Evolutionary conservation across 2,113 vertebrate genomes (phyloP), one percentile per base, ranked within the genome.

Genomic region (Halichoeres trimaculatus): DNA sequence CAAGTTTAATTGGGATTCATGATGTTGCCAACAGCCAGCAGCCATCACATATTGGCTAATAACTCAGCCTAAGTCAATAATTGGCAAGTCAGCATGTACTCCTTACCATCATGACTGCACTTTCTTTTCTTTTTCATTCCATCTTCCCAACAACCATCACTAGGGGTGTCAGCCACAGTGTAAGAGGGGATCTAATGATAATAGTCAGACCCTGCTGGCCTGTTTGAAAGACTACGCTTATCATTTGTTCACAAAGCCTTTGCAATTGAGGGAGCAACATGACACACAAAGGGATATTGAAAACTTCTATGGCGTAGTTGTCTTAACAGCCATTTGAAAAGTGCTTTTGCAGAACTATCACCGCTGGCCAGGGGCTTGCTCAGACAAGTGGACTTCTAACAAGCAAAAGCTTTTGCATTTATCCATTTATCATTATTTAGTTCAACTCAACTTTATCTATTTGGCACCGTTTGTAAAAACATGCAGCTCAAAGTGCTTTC

Each of bases 51-150:
- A 66, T 16, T 70, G 35, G 30, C 38, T 35, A 13, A 56, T 76
- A 60, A 54, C 60, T 65, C 54, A 66, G 13, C 40, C 35, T 36
- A 51, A 81, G 36, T 8, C 61, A 76, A 61, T 71, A 56, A 51
- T 34, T 30, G 56, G 50, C 24, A 51, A 45, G 60, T 36, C 55
- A 45, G 41, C 19, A 56, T 43, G 17, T 30, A n/a, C 26, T 62
- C 36, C 2, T 50, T 50, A 35, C 13, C 10, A 63, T 58, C 30
- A 63, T 10, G 38, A 34, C 4, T 47, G 26, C 12, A 30, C 48
- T 47, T 75, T 41, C n/a, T 24, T 16, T 2, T 26, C 17, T 12
- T 8, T 56, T 47, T 60, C 16, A 17, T 26, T 24, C 45, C 38
- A 14, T 58, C 30, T 52, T 53, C 1, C 48, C 17, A n/a, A 59